phyloP scores from a whole-genome alignment of 2,888 invertebrate genomes.

The Melanotus villosus region DNA sequence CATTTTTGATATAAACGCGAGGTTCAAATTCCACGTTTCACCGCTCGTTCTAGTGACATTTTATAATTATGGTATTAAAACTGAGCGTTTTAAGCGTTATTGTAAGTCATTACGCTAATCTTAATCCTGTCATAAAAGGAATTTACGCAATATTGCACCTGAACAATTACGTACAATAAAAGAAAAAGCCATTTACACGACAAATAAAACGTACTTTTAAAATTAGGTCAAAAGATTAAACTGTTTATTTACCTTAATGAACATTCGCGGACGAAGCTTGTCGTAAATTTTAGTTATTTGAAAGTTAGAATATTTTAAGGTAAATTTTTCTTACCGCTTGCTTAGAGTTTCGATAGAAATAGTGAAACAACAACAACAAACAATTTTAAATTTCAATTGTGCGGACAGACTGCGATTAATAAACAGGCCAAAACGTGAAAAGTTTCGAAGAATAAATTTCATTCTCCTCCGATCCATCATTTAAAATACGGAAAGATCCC shows the following conservation, averaged over 20 bases:
- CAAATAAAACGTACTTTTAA: neutral
- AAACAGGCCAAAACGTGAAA: constrained; percentile 10
- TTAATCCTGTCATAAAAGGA: constrained; percentile 16
- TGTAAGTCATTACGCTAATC: constrained; percentile 18
- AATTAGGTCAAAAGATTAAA: no score
- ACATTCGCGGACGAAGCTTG: neutral
- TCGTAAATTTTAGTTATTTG: no score
- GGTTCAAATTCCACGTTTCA: constrained; percentile 13
- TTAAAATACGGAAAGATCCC: constrained; percentile 1
- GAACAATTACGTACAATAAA: constrained; percentile 5
- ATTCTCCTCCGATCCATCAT: constrained; percentile 14
- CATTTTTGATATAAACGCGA: constrained; percentile 20
- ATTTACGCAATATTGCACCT: constrained; percentile 16
- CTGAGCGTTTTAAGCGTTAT: constrained; percentile 13
- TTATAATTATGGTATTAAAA: constrained; percentile 10
- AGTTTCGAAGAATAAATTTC: constrained; percentile 20
- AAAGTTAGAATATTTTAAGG: no score
- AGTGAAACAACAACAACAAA: constrained; percentile 4
- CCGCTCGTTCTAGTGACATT: constrained; percentile 19
- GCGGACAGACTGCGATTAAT: constrained; percentile 23
- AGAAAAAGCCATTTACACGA: neutral
- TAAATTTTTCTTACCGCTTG: no score
- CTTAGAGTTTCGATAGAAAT: no score
- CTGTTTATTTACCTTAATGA: neutral
- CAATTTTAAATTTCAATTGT: constrained; percentile 27